Conservation (phyloP, 2,113 vertebrate genomes). For the Xiphias gladius region DNA sequence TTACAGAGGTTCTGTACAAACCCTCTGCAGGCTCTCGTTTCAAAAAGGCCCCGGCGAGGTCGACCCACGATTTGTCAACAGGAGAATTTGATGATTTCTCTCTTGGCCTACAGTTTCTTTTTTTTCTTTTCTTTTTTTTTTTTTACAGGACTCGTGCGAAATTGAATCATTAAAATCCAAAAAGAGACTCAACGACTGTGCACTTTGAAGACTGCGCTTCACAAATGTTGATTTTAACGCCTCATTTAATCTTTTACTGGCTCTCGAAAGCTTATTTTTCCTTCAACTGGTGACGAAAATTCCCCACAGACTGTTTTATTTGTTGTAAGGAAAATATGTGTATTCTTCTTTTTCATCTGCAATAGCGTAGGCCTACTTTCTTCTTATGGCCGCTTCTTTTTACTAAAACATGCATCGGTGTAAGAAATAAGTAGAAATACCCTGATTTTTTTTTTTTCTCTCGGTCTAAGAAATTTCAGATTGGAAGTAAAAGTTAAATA, state of each 20-base stretch:
- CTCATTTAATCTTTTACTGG: neutral
- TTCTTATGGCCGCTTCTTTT: neutral
- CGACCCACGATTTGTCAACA: constrained; percentile 10
- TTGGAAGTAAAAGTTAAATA: constrained; percentile 18
- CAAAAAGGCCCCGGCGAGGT: constrained; percentile 10
- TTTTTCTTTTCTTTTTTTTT: too few relatives aligned
- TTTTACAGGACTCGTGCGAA: neutral
- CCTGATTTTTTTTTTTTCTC: neutral
- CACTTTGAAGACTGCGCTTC: neutral
- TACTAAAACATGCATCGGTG: neutral
- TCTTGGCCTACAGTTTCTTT: neutral
- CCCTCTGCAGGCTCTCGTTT: constrained; percentile 56
- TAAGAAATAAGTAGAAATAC: neutral
- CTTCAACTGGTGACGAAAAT: neutral
- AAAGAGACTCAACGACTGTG: neutral
- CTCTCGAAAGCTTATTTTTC: neutral
- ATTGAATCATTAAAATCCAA: neutral
- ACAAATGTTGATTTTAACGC: neutral
- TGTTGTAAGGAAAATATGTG: neutral
- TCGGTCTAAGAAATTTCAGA: neutral
- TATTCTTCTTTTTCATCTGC: neutral
- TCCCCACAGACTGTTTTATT: neutral
- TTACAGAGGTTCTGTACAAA: constrained; percentile 58
- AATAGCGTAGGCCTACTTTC: neutral
- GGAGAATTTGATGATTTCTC: neutral